Conservation (phyloP, 2,113 vertebrate genomes). For the Aegotheles bennettii region DNA sequence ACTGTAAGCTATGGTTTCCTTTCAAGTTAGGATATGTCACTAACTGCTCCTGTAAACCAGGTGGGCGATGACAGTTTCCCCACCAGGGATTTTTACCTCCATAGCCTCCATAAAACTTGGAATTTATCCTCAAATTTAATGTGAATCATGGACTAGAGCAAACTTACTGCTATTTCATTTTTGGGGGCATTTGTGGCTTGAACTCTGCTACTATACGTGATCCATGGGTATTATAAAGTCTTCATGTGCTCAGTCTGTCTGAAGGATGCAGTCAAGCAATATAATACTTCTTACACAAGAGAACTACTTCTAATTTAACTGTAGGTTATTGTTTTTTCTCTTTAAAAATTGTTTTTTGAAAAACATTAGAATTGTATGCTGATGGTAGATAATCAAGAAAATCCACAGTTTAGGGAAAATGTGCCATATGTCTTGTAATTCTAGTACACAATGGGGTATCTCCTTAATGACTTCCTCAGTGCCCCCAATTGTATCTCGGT, state of each 20-base stretch:
- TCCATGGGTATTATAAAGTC: not conserved
- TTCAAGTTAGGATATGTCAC: not conserved
- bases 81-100: not conserved
- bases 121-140: not conserved
- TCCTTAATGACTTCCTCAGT: conserved; percentile 69
- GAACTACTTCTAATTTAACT: not conserved
- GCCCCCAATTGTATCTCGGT: conserved; percentile 16
- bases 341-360: not conserved
- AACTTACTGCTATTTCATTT: not conserved
- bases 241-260: not conserved
- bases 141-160: not conserved
- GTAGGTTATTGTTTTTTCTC: not conserved
- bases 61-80: fast-evolving
- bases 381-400: conserved; percentile 41
- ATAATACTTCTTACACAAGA: not conserved
- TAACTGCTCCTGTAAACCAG: not conserved
- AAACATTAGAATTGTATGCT: not conserved
- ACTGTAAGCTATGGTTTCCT: not conserved
- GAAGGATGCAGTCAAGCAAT: not conserved
- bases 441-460: conserved; percentile 61
- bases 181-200: not conserved
- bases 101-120: not conserved
- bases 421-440: conserved; percentile 68
- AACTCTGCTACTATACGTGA: fast-evolving
- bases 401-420: conserved; percentile 40